Evolutionary conservation across 2,113 vertebrate genomes (phyloP).

Genomic region (Ctenomys sociabilis): DNA sequence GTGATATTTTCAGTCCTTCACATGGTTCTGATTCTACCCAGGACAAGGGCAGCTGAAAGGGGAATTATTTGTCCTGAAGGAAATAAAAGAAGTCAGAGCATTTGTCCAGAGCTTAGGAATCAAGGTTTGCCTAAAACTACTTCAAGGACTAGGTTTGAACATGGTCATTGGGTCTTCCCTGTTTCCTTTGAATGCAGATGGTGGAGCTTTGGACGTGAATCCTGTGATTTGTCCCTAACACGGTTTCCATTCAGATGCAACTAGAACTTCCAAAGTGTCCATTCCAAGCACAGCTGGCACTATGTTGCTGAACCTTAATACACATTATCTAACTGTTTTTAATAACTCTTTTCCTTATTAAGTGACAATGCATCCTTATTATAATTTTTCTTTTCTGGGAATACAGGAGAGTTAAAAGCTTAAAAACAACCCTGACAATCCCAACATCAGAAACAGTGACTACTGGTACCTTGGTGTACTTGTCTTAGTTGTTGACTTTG

Average conservation of each 20-base stretch:
- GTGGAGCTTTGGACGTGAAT: background rate
- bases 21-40: constrained; percentile 65
- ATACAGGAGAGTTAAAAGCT: background rate
- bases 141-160: background rate
- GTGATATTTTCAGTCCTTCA: constrained; percentile 72
- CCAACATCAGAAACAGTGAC: background rate
- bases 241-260: background rate
- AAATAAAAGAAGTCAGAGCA: constrained; percentile 37
- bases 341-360: background rate
- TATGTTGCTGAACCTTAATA: background rate
- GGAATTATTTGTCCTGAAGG: constrained; percentile 64
- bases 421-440: background rate
- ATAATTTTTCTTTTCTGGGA: background rate
- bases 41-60: constrained; percentile 55
- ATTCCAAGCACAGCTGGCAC: background rate
- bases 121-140: constrained; percentile 51
- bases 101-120: constrained; percentile 49
- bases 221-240: background rate
- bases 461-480: too few relatives aligned
- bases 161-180: background rate
- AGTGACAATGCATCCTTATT: background rate
- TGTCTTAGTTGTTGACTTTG: background rate
- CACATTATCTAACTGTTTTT: background rate
- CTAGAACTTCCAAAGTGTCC: background rate
- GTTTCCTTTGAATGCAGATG: constrained; percentile 31